Evolutionary conservation across 2,113 vertebrate species (phyloP).

Genomic region (Neotoma lepida): DNA sequence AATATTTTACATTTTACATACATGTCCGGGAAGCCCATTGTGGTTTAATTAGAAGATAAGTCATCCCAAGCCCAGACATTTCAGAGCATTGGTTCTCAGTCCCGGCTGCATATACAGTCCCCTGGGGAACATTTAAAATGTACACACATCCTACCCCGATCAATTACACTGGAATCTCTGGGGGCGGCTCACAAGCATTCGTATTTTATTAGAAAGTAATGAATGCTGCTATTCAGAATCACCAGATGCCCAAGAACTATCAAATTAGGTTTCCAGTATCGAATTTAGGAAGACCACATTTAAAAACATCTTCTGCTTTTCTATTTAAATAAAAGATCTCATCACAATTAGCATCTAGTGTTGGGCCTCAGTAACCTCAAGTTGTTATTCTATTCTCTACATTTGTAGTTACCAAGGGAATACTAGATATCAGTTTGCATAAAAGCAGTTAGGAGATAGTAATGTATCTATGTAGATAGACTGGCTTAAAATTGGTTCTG

Average conservation of each 20-base stretch:
- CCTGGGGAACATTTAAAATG: slow-evolving; percentile 38
- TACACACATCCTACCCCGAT: not conserved
- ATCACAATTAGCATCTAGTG: not conserved
- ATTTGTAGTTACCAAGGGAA: slow-evolving; percentile 37
- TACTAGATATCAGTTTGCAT: not conserved
- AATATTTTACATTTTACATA: slow-evolving; percentile 3
- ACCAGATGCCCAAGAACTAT: slow-evolving; percentile 9
- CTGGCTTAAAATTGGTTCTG: slow-evolving; percentile 1
- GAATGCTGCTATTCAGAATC: slow-evolving; percentile 19
- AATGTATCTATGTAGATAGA: not conserved
- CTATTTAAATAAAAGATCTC: not conserved
- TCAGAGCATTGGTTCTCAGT: slow-evolving; percentile 20
- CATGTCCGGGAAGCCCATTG: not conserved
- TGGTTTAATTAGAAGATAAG: slow-evolving; percentile 37
- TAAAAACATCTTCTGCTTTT: slow-evolving; percentile 12
- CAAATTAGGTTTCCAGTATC: slow-evolving; percentile 37
- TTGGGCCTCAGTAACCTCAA: slow-evolving; percentile 30
- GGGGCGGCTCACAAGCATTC: slow-evolving; percentile 15
- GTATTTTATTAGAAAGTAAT: slow-evolving; percentile 60
- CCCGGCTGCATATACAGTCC: slow-evolving; percentile 23
- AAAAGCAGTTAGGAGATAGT: not conserved
- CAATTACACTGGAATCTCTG: slow-evolving; percentile 47
- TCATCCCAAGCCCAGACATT: slow-evolving; percentile 42
- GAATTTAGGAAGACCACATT: not conserved
- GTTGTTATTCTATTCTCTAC: not conserved